These are phyloP conservation scores for Acrocephalus kingi DNA, from an alignment of 2,113 vertebrate genomes.

Conservation along the genomic window DNA sequence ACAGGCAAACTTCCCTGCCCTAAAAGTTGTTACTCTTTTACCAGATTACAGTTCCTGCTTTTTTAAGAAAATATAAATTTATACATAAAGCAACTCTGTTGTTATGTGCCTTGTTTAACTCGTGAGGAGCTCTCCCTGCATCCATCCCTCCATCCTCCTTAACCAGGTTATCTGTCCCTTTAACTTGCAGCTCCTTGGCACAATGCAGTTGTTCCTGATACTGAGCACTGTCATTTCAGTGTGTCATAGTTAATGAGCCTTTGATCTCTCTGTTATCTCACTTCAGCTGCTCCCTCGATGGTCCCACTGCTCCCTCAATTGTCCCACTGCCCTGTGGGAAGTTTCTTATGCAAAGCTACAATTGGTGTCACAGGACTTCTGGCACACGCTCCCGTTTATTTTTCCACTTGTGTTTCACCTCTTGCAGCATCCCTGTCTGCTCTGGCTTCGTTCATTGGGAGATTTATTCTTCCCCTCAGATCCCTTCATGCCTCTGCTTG, in stretches of 20 bases:
- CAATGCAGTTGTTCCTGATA: background rate
- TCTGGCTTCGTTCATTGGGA: background rate
- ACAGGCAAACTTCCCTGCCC: background rate
- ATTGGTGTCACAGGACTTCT: background rate
- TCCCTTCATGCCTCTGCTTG: background rate
- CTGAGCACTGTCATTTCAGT: background rate
- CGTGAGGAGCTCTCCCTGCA: background rate
- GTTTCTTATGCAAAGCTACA: background rate
- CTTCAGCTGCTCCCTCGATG: background rate
- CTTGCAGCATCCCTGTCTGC: background rate
- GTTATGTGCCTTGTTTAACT: background rate
- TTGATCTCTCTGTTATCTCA: background rate
- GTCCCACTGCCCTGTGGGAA: background rate
- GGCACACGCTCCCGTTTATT: background rate
- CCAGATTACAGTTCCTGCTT: background rate
- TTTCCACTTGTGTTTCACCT: background rate
- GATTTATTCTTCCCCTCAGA: background rate
- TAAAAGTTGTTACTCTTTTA: background rate
- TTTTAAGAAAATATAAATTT: too few relatives aligned
- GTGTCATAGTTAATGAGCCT: background rate
- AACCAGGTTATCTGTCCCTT: background rate
- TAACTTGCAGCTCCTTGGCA: background rate
- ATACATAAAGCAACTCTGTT: accelerated
- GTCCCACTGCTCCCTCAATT: background rate
- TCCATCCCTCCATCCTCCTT: background rate